A percentile compares a stretch with the other conserved stretches of the same genome.
Evolutionary conservation across 2,113 vertebrate species (phyloP).

Genomic region (human (Homo sapiens)): GRCh38 chr4:41032001-41032500

Average conservation of each 20-base stretch:
- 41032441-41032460: background rate
- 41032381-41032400: background rate
- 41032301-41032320: background rate
- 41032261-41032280: background rate
- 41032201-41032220: background rate
- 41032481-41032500: background rate
- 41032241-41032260: background rate
- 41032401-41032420: background rate
- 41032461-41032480: background rate
- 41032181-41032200: background rate
- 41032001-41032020: background rate
- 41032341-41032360: background rate
- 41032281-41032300: background rate
- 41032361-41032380: background rate
- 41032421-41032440: background rate
- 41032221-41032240: background rate
- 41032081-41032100: conserved; percentile 22
- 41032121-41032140: background rate
- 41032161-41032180: conserved; percentile 7
- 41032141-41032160: background rate
- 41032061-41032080: background rate
- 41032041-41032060: background rate
- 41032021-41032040: background rate
- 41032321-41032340: background rate
- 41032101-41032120: background rate